Evolutionary conservation across 1,140 invertebrate genomes (phyloP).

Genomic region (Hesperophylax magnus): DNA sequence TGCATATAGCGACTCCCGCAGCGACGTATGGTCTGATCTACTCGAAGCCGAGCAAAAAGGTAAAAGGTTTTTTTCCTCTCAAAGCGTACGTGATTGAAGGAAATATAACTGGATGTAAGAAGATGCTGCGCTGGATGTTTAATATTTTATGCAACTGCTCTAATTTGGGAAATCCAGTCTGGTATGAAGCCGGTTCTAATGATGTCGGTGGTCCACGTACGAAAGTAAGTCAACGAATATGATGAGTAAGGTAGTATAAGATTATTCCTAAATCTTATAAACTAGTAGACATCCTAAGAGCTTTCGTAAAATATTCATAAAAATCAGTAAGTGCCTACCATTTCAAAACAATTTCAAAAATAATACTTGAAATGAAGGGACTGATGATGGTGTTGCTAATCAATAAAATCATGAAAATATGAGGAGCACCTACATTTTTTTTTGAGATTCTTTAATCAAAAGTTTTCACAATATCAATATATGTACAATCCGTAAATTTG

Average conservation of each 20-base stretch:
- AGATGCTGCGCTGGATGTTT: neutral
- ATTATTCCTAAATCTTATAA: neutral
- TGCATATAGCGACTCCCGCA: no score
- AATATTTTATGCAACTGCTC: neutral
- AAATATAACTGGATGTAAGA: neutral
- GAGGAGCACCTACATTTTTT: no score
- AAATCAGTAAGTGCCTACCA: no score
- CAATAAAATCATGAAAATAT: no score
- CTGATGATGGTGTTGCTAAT: no score
- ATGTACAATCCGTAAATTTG: no score
- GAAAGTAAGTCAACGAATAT: neutral
- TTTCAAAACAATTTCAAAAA: neutral
- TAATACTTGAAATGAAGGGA: neutral
- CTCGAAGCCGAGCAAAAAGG: slow-evolving; percentile 14
- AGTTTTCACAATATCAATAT: no score
- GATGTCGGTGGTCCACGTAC: neutral
- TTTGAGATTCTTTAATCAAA: no score
- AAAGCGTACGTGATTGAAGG: neutral
- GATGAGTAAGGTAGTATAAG: neutral
- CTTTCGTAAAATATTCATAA: no score
- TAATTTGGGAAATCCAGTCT: neutral
- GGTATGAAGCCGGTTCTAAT: neutral
- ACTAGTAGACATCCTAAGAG: neutral
- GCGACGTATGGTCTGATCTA: slow-evolving; percentile 43
- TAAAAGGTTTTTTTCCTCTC: neutral